Conservation (phyloP, 2,888 invertebrate genomes). For the Macrosiphum euphorbiae region DNA sequence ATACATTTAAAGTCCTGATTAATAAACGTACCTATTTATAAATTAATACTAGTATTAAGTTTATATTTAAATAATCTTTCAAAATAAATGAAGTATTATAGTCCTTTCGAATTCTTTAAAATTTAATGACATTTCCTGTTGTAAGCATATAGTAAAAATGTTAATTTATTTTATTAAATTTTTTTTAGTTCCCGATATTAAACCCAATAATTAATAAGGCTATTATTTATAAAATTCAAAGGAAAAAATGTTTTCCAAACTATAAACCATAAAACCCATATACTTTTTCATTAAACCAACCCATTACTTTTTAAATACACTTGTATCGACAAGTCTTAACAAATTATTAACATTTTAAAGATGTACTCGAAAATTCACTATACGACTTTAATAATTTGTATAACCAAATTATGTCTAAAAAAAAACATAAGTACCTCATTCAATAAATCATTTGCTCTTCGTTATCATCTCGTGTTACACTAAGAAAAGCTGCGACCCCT, state of each 20-base stretch:
- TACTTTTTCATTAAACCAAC: not conserved
- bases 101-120: not conserved
- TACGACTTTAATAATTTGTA: not conserved
- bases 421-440: conserved; percentile 6
- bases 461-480: conserved; percentile 32
- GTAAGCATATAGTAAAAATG: not conserved
- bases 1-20: not conserved
- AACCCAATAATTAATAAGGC: not conserved
- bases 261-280: not conserved
- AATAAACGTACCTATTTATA: not conserved
- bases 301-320: not conserved
- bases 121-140: not conserved
- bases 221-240: not conserved
- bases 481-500: conserved; percentile 16
- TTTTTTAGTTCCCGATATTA: not conserved
- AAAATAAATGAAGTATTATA: not conserved
- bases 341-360: not conserved
- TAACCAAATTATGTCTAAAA: conserved; percentile 6
- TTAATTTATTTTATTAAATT: not conserved
- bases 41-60: not conserved
- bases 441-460: conserved; percentile 42
- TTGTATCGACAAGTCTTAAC: not conserved
- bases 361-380: not conserved
- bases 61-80: too few species aligned
- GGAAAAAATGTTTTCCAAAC: not conserved